Base-by-base conservation (phyloP, 2,888 invertebrate species). In the Anoplius nigerrimus region DNA sequence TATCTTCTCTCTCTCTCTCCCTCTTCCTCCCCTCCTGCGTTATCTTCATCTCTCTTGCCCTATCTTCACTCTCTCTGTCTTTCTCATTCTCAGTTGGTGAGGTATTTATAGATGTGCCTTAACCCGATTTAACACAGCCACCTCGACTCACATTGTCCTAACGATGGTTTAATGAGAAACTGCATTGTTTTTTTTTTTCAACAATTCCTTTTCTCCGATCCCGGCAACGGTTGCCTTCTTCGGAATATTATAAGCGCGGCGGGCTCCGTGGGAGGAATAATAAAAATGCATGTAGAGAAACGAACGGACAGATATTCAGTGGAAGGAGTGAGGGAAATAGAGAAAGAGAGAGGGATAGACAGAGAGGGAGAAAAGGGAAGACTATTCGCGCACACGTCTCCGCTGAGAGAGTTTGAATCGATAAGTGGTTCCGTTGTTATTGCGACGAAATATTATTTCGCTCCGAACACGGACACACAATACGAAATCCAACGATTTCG, bases 71-170 rank as follows among this genome's bases (percentile, higher is more conserved):
- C 63, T 75, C 71, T 69, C 71, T 51, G 69, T 68, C 71, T 62
- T 75, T 67, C 76, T 74, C 74, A 71, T 74, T 82, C 80, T 80
- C 76, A 79, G 81, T 83, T 79, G 76, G 83, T 74, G 76, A 79
- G 81, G 84, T 88, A 87, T 88, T 88, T 87, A 86, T 88, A 88
- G 87, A 86, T 83, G 85, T 86, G 87, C 85, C 87, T 88, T 86
- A 87, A 87, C 86, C 86, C 87, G 87, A 88, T 87, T 88, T 85
- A 84, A 87, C 83, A 79, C 82, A 84, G 84, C 82, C 78, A 84
- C 82, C 78, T 76, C 78, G 67, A 75, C 77, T 83, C 71, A 64
- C 67, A 79, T 81, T 82, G 76, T 83, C 73, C 75, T 76, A 75
- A 82, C 81, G 62, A 77, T 69, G 61, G 74, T 77, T 76, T 81